phyloP scores from a whole-genome alignment of 2,113 vertebrate species.

The Gymnarchus niloticus region DNA sequence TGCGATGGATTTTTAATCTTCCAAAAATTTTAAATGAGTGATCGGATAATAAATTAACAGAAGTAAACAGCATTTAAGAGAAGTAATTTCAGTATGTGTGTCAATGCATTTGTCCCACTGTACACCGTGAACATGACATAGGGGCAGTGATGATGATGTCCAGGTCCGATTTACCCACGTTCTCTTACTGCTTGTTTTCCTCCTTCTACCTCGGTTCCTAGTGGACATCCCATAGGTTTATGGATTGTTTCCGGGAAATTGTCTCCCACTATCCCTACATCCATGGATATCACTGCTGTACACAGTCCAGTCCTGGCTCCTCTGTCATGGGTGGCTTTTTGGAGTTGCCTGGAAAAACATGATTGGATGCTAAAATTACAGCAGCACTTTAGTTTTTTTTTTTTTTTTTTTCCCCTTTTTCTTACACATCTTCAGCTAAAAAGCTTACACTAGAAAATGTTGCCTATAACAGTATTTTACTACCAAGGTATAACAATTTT shows the following conservation, averaged over 20 bases:
- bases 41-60: neutral
- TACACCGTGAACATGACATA: neutral
- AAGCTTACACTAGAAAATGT: neutral
- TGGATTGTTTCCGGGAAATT: neutral
- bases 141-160: neutral
- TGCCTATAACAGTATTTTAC: neutral
- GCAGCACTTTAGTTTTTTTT: neutral
- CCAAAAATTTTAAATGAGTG: neutral
- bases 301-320: constrained; percentile 31
- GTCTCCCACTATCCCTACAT: neutral
- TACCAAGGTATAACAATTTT: no score
- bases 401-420: no score
- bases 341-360: constrained; percentile 38
- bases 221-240: neutral
- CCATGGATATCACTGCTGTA: neutral
- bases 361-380: neutral
- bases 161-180: neutral
- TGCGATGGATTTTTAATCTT: neutral
- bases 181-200: neutral
- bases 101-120: neutral
- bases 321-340: constrained; percentile 34
- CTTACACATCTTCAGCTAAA: no score
- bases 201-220: no score
- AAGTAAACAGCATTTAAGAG: neutral
- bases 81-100: neutral